A percentile compares a stretch with the other conserved stretches of the same genome.
phyloP scores from a whole-genome alignment of 2,888 invertebrate species.

The Thecophora atra region DNA sequence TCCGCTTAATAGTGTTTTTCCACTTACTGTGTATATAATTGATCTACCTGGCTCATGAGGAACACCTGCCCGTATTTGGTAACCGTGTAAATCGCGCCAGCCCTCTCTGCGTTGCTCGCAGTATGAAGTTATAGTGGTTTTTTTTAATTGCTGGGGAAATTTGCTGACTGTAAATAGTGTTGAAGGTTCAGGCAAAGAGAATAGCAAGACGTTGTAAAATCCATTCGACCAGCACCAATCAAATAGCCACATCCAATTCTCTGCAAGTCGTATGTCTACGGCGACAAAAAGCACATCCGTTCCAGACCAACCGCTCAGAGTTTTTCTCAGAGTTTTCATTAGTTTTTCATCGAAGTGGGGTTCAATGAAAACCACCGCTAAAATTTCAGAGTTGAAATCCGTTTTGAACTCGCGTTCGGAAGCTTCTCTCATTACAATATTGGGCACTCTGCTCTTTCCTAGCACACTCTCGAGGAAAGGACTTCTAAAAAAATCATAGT shows the following conservation, averaged over 20 bases:
- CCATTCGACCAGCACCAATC: conserved; percentile 26
- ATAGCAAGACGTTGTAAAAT: conserved; percentile 28
- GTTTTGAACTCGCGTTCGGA: not conserved
- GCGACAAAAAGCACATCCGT: conserved; percentile 30
- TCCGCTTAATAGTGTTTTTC: conserved; percentile 19
- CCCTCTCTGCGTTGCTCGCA: conserved; percentile 12
- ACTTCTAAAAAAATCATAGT: not conserved
- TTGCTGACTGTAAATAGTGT: not conserved
- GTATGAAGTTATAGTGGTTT: not conserved
- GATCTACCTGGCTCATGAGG: conserved; percentile 30
- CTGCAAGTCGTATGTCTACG: too few species aligned
- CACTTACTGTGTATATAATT: conserved; percentile 19
- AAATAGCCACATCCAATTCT: conserved; percentile 32
- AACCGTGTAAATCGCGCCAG: conserved; percentile 9
- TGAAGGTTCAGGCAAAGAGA: not conserved
- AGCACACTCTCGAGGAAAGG: not conserved
- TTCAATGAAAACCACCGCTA: not conserved
- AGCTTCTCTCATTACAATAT: not conserved
- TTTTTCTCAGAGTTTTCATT: not conserved
- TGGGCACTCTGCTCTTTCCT: not conserved
- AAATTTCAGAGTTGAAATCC: not conserved
- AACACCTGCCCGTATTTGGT: conserved; percentile 20
- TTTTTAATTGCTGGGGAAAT: conserved; percentile 1
- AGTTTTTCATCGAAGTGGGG: not conserved
- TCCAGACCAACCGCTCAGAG: conserved; percentile 15